Evolutionary conservation across 2,888 invertebrate species (phyloP), one percentile per base, ranked within the genome.

Genomic region (Dasysyrphus tricinctus): DNA sequence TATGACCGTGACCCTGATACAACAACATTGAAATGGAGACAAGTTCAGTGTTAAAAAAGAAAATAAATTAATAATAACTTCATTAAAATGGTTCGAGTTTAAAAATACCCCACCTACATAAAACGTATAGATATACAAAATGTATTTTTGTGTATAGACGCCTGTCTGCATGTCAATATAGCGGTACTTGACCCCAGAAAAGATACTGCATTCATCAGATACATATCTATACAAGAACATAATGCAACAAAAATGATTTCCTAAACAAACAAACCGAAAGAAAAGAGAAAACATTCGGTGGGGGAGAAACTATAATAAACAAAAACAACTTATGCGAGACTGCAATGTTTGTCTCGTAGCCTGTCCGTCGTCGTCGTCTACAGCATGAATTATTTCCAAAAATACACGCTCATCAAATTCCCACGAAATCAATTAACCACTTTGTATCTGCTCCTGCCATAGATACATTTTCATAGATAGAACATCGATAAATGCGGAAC

Each of bases 361-460:
- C 32, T 7, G 54, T 29, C 14, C 14, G 9, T 32, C 32, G 29
- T 49, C 19, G n/a, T 12, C 6, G 12, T 9, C 5, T n/a, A n/a
- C n/a, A 63, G 12, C 49, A 72, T 54, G 80, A 8, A 24, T 34
- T 63, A 24, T 34, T 63, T 81, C 81, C 81, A 70, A 82, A 86
- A 82, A 86, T 86, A 86, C 75, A 56, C 54, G 54, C 75, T 34
- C 75, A 75, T 72, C 82, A 37, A 75, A 82, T 82, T 82, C 82
- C 86, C 82, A 86, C 78, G 82, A 86, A 86, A 86, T 86, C 79
- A 82, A 82, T 86, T 86, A 81, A 70, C 78, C 75, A 82, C 78
- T 81, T 47, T 63, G 67, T 49, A 8, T 54, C 19, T 29, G 59
- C 47, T n/a, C 37, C 34, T 57, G 1, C 49, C 11, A 70, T 70